Evolutionary conservation across 2,888 invertebrate species (phyloP).

Genomic region (Chelonus formosanus): DNA sequence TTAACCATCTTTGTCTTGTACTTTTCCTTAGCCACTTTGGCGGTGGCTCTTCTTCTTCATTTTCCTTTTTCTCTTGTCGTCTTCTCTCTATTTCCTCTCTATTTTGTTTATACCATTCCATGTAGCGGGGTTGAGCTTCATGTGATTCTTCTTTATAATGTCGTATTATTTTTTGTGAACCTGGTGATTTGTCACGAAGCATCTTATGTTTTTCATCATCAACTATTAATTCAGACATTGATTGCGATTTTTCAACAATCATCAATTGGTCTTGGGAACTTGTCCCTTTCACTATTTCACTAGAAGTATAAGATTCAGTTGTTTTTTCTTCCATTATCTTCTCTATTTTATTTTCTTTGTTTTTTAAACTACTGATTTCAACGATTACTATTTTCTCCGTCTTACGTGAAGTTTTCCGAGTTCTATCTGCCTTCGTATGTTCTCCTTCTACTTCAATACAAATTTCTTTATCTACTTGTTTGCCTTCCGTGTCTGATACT

Average conservation of each 20-base stretch:
- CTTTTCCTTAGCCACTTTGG: slow-evolving; percentile 43
- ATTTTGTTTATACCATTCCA: slow-evolving; percentile 63
- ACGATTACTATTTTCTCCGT: slow-evolving; percentile 11
- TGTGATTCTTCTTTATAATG: slow-evolving; percentile 29
- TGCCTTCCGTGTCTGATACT: no score
- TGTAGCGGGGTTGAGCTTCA: slow-evolving; percentile 58
- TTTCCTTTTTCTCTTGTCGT: slow-evolving; percentile 40
- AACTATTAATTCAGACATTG: slow-evolving; percentile 6
- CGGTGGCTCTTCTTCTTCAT: slow-evolving; percentile 44
- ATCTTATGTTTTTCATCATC: not conserved
- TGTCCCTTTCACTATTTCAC: no score
- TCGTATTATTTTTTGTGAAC: slow-evolving; percentile 30
- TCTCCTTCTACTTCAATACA: no score
- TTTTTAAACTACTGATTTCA: slow-evolving; percentile 5
- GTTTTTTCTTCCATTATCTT: slow-evolving; percentile 25
- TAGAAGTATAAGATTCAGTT: no score
- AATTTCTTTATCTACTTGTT: no score
- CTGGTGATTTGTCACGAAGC: slow-evolving; percentile 21
- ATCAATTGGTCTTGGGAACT: no score
- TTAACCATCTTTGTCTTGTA: slow-evolving; percentile 40
- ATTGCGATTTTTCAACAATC: not conserved
- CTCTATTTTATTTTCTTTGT: slow-evolving; percentile 16
- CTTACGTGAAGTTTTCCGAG: no score
- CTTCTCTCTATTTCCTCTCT: slow-evolving; percentile 57
- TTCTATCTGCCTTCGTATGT: no score